Evolutionary conservation across 2,113 vertebrate species (phyloP).

Genomic region (Motacilla alba): DNA sequence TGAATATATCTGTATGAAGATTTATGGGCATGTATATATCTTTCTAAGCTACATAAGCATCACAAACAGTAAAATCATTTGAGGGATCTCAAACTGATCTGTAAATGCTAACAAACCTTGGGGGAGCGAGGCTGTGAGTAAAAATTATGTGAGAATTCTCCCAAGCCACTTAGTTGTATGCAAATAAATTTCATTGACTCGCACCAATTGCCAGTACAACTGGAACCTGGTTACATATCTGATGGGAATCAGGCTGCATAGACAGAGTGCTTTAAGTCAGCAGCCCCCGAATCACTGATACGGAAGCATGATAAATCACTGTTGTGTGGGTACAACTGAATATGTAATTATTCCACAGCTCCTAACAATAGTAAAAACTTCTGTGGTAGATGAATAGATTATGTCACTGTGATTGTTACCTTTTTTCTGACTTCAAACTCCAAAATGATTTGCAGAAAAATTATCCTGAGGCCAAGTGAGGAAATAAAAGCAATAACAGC

Average conservation of each 20-base stretch:
- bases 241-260: neutral
- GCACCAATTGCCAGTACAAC: fast-evolving
- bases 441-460: neutral
- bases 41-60: neutral
- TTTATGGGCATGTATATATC: neutral
- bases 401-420: neutral
- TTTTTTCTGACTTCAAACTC: neutral
- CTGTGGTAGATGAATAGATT: neutral
- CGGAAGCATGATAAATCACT: neutral
- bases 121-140: neutral
- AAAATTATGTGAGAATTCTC: neutral
- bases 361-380: neutral
- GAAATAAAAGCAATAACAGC: neutral
- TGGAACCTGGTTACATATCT: neutral
- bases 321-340: neutral
- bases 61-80: neutral
- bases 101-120: neutral
- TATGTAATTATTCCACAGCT: neutral
- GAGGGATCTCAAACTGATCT: neutral
- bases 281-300: fast-evolving
- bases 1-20: neutral
- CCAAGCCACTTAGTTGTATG: neutral
- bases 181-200: neutral
- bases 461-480: neutral
- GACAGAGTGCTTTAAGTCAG: neutral